Percentiles rank a stretch among this genome's conserved stretches.
phyloP scores from a whole-genome alignment of 2,113 vertebrate genomes.

The Gasterosteus aculeatus region DNA sequence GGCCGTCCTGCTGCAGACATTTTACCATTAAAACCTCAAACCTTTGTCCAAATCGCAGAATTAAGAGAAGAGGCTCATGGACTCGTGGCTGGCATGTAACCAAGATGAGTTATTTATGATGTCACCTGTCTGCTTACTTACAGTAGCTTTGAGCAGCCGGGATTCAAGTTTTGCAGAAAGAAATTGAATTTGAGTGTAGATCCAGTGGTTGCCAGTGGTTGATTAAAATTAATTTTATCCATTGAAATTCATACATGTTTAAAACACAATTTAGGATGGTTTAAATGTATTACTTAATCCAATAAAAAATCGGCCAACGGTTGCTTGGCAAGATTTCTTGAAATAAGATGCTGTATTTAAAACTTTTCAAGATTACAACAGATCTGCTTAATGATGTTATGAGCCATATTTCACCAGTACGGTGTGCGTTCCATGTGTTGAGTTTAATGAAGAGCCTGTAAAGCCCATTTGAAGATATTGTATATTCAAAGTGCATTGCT shows the following conservation, averaged over 20 bases:
- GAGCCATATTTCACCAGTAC: neutral
- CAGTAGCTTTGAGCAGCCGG: neutral
- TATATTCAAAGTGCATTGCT: neutral
- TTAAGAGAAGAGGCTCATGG: slow-evolving; percentile 7
- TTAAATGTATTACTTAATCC: neutral
- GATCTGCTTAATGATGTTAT: no score
- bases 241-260: neutral
- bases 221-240: neutral
- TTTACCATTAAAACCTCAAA: slow-evolving; percentile 22
- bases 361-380: neutral
- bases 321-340: neutral
- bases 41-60: slow-evolving; percentile 15
- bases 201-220: neutral
- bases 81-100: slow-evolving; percentile 7
- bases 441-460: neutral
- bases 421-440: neutral
- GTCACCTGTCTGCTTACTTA: neutral
- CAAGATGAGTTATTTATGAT: slow-evolving; percentile 16
- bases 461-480: neutral
- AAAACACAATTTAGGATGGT: neutral
- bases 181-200: neutral
- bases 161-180: neutral
- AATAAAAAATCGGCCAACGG: neutral
- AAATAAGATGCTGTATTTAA: neutral
- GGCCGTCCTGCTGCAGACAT: slow-evolving; percentile 12